Conservation (phyloP, 2,888 invertebrate species). For the Drosophila phalerata region DNA sequence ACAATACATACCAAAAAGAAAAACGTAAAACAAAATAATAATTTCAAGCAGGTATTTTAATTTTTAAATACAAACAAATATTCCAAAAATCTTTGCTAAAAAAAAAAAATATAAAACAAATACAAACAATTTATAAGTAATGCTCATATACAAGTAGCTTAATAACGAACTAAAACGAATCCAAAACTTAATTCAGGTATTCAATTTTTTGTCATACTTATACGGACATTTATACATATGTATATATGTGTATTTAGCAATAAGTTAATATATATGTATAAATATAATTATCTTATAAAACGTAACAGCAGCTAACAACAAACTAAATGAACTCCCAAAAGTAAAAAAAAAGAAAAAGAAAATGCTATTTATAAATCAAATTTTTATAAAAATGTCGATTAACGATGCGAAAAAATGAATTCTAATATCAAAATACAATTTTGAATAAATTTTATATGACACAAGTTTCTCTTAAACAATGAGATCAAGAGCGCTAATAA, state of each 20-base stretch:
- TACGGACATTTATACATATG: constrained; percentile 25
- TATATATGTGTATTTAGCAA: constrained; percentile 46
- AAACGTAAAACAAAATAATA: constrained; percentile 1
- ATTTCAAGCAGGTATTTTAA: constrained; percentile 72
- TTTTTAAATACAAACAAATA: constrained; percentile 42
- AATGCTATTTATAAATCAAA: constrained; percentile 57
- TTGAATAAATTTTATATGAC: constrained; percentile 70
- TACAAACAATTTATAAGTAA: constrained; percentile 35
- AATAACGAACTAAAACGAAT: constrained; percentile 71
- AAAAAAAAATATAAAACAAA: constrained; percentile 10
- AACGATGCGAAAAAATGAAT: constrained; percentile 62
- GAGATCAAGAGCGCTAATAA: constrained; percentile 22
- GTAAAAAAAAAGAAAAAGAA: constrained; percentile 3
- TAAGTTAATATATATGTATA: constrained; percentile 43
- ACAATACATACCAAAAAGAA: constrained; percentile 72
- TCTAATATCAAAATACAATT: constrained; percentile 82
- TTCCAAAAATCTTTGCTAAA: constrained; percentile 58
- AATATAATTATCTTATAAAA: constrained; percentile 28
- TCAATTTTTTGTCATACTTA: constrained; percentile 74
- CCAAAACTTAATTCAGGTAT: constrained; percentile 79
- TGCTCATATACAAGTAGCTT: constrained; percentile 74
- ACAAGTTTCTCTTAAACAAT: constrained; percentile 34
- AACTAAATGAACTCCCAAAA: constrained; percentile 33
- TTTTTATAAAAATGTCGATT: constrained; percentile 63
- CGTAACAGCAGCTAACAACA: constrained; percentile 28